phyloP scores from a whole-genome alignment of 2,888 invertebrate genomes.

The Leptinotarsa tumamoca region DNA sequence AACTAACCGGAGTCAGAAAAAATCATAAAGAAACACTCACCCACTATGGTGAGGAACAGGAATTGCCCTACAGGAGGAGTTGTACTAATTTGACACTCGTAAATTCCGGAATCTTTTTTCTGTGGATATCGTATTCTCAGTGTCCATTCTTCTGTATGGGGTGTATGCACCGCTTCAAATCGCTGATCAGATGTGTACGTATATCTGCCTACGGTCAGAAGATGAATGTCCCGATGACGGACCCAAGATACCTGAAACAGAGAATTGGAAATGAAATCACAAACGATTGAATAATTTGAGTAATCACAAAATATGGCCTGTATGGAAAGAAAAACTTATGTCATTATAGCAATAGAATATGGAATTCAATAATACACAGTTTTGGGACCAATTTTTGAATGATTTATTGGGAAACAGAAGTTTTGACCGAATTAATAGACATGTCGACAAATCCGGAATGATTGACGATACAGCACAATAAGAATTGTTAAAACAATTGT shows the following conservation, averaged over 20 bases:
- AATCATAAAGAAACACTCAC: constrained; percentile 70
- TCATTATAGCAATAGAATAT: too few relatives aligned
- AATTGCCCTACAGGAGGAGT: constrained; percentile 89
- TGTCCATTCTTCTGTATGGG: constrained; percentile 90
- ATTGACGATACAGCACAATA: too few relatives aligned
- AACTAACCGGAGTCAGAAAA: too few relatives aligned
- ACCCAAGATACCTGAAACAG: constrained; percentile 80
- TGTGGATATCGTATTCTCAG: constrained; percentile 81
- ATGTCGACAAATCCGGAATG: too few relatives aligned
- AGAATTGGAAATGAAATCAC: neutral
- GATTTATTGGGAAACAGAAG: too few relatives aligned
- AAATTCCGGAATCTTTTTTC: constrained; percentile 81
- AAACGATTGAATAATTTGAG: neutral
- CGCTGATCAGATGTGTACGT: constrained; percentile 87
- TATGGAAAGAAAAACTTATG: too few relatives aligned
- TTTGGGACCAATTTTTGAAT: too few relatives aligned
- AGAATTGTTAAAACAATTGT: too few relatives aligned
- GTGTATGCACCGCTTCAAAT: constrained; percentile 87
- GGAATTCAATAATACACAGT: too few relatives aligned
- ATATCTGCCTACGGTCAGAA: constrained; percentile 80
- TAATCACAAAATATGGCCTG: too few relatives aligned
- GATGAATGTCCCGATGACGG: constrained; percentile 79
- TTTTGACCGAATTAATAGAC: too few relatives aligned
- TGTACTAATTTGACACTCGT: constrained; percentile 93
- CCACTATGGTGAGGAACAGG: constrained; percentile 84